Conservation (phyloP, 2,113 vertebrate genomes). For the Lycocorax pyrrhopterus region DNA sequence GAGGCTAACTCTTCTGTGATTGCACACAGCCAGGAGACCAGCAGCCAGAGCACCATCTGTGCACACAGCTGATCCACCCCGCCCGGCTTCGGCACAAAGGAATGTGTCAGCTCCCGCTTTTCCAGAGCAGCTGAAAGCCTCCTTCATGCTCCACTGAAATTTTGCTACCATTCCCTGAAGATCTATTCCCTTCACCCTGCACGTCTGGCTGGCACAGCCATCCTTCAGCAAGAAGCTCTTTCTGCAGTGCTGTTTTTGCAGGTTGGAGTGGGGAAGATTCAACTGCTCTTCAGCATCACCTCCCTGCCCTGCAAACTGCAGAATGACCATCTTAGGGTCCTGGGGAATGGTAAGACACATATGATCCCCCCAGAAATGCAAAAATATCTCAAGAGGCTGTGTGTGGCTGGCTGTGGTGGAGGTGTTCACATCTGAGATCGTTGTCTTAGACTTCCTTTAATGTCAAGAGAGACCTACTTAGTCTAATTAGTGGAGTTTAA, state of each 20-base stretch:
- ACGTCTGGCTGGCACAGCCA: not conserved
- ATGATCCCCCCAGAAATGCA: not conserved
- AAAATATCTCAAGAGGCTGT: not conserved
- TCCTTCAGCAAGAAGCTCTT: not conserved
- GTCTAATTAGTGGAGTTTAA: not conserved
- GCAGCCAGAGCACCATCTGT: constrained; percentile 45
- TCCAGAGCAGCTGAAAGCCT: not conserved
- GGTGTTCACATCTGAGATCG: not conserved
- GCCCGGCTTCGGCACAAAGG: not conserved
- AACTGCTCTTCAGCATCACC: not conserved
- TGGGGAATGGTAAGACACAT: constrained; percentile 11
- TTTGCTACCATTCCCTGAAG: not conserved
- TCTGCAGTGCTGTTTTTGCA: not conserved
- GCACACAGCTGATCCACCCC: not conserved
- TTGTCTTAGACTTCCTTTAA: not conserved
- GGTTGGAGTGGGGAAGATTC: not conserved
- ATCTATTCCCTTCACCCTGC: not conserved
- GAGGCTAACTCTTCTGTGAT: not conserved
- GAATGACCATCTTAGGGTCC: not conserved
- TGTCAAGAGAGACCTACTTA: not conserved
- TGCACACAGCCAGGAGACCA: not conserved
- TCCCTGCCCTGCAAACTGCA: not conserved
- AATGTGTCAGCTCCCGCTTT: not conserved
- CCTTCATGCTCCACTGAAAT: not conserved
- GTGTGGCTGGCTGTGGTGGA: not conserved